Evolutionary conservation across 1,140 invertebrate genomes (phyloP), one percentile per base, ranked within the genome.

Genomic region (Steinernema feltiae): DNA sequence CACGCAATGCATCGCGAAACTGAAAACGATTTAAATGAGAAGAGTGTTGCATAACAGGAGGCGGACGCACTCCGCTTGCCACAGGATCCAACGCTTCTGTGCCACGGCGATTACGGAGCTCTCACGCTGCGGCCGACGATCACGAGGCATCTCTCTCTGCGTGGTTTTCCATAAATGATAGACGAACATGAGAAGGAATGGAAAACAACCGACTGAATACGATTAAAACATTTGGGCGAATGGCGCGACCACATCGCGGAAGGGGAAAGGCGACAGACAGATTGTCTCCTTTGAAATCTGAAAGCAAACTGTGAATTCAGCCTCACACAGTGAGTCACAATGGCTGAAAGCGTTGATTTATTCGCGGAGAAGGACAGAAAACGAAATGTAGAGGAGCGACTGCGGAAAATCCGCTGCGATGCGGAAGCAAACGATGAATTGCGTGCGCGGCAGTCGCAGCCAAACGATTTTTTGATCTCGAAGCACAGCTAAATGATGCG

Each of bases 211-310:
- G 7, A 27, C 53, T 27, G 53, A 63, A 63, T 63, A 27, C 53
- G 53, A 63, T 63, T 63, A 63, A 63, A 63, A 63, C 53, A 63
- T 63, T 63, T 63, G 2, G 53, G 12, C 2, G 53, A 63, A 63
- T 63, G 53, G 24, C 53, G 53, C 53, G 7, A 18, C 35, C 7
- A 41, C 35, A n/a, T n/a, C n/a, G n/a, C n/a, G n/a, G n/a, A n/a
- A n/a, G n/a, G n/a, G n/a, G n/a, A n/a, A n/a, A n/a, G n/a, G n/a
- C n/a, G n/a, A n/a, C n/a, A n/a, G n/a, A n/a, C n/a, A n/a, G n/a
- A n/a, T n/a, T n/a, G n/a, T n/a, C n/a, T n/a, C n/a, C n/a, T n/a
- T n/a, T n/a, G n/a, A n/a, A n/a, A n/a, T n/a, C n/a, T n/a, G n/a
- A n/a, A n/a, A n/a, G n/a, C n/a, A n/a, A n/a, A n/a, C n/a, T n/a